Conservation (phyloP, 1,140 invertebrate species). For the Drosophila nikananu region DNA sequence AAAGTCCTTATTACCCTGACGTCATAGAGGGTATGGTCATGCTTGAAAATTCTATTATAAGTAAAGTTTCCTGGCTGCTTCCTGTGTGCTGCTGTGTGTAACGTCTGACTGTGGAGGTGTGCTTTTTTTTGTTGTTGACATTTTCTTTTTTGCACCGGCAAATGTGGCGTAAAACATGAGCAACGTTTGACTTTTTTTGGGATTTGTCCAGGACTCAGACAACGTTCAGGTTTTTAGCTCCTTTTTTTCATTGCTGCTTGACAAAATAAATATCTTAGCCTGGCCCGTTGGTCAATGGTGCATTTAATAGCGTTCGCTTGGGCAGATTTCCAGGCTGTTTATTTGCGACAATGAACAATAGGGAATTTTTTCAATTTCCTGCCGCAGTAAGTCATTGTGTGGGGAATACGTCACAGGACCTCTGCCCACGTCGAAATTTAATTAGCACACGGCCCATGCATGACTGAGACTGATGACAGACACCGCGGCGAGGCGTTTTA, state of each 20-base stretch:
- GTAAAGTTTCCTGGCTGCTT: conserved; percentile 64
- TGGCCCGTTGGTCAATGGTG: conserved; percentile 66
- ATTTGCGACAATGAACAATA: conserved; percentile 40
- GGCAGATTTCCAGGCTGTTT: conserved; percentile 28
- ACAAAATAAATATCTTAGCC: conserved; percentile 42
- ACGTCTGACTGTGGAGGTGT: conserved; percentile 11
- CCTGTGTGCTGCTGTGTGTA: conserved; percentile 15
- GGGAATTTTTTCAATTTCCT: conserved; percentile 58
- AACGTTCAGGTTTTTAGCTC: conserved; percentile 6
- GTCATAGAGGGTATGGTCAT: conserved; percentile 37
- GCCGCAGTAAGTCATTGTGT: conserved; percentile 38
- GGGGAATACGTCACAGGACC: conserved; percentile 18
- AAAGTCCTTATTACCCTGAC: conserved; percentile 16
- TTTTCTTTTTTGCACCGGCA: conserved; percentile 44
- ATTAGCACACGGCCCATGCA: conserved; percentile 59
- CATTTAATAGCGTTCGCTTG: conserved; percentile 76
- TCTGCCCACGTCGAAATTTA: conserved; percentile 47
- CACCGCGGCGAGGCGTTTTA: conserved; percentile 22
- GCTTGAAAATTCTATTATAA: conserved; percentile 80
- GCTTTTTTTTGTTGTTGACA: conserved; percentile 43
- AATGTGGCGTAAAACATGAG: conserved; percentile 70
- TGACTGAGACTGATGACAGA: conserved; percentile 39
- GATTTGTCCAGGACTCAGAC: conserved; percentile 13
- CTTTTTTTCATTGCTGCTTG: background rate
- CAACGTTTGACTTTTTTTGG: conserved; percentile 53